A percentile compares a stretch with the other conserved stretches of the same genome.
These are phyloP conservation scores for Drosophila elegans DNA, from an alignment of 1,140 invertebrate genomes.

Conservation along the genomic window DNA sequence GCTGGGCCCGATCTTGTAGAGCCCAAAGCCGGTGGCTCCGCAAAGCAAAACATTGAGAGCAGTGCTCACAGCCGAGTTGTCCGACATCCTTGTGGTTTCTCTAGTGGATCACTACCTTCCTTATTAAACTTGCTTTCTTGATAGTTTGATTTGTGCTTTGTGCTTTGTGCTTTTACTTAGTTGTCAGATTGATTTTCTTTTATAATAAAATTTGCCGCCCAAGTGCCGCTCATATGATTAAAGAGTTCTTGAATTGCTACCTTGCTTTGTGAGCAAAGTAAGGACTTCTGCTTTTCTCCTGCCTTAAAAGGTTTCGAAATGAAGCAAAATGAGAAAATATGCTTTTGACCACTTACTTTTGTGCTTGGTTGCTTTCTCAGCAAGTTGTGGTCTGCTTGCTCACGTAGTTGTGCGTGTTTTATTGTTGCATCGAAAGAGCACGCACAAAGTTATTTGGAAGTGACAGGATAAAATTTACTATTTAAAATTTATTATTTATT, in stretches of 20 bases:
- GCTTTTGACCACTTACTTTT: background rate
- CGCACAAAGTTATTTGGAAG: background rate
- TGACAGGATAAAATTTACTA: slow-evolving; percentile 24
- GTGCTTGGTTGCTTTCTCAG: background rate
- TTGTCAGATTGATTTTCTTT: no score
- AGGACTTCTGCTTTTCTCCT: background rate
- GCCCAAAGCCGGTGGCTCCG: slow-evolving; percentile 60
- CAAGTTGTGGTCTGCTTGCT: background rate
- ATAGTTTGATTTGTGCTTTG: background rate
- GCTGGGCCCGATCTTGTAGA: slow-evolving; percentile 33
- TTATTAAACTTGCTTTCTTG: background rate
- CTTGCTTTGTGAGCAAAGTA: background rate
- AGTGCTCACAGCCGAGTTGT: slow-evolving; percentile 31
- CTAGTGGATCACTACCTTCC: no score
- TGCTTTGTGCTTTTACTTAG: no score
- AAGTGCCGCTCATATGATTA: no score
- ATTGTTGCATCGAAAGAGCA: background rate
- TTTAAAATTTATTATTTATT: slow-evolving; percentile 8
- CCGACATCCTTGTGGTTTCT: slow-evolving; percentile 44
- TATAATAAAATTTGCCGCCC: no score
- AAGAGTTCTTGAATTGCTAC: no score
- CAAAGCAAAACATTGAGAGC: slow-evolving; percentile 56
- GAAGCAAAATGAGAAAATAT: background rate
- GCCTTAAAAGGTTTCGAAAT: background rate
- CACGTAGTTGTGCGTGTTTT: background rate